phyloP scores from a whole-genome alignment of 2,797 vertebrate species.

The Enteromius anoplus region DNA sequence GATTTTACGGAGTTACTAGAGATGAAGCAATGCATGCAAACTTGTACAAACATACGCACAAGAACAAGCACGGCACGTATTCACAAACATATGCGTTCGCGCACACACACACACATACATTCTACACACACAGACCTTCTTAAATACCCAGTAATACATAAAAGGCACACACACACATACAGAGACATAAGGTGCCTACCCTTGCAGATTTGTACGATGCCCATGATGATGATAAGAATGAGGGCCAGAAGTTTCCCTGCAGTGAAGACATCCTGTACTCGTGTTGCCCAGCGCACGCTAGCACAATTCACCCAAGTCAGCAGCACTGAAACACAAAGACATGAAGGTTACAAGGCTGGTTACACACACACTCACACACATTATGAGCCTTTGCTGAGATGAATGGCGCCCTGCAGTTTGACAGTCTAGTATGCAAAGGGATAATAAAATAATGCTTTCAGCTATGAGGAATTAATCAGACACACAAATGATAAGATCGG shows the following conservation, averaged over 20 bases:
- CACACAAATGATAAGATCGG: not conserved
- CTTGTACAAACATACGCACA: conserved; percentile 12
- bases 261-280: conserved; percentile 92
- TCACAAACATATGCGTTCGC: not conserved
- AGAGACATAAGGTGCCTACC: conserved; percentile 70
- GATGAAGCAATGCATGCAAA: conserved; percentile 14
- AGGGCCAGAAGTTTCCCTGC: conserved; percentile 91
- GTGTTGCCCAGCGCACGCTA: conserved; percentile 92
- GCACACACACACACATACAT: not conserved
- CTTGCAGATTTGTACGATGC: conserved; percentile 92
- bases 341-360: not conserved
- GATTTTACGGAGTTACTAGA: not conserved
- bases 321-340: conserved; percentile 71
- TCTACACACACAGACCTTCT: not conserved
- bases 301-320: conserved; percentile 94
- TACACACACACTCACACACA: conserved; percentile 14
- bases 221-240: conserved; percentile 91
- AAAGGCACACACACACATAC: conserved; percentile 10
- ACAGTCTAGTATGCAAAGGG: conserved; percentile 11
- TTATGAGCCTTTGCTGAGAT: not conserved
- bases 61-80: not conserved
- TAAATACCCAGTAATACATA: not conserved
- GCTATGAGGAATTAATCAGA: conserved; percentile 7
- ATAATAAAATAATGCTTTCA: conserved; percentile 21
- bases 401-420: conserved; percentile 3